These are phyloP conservation scores for Leptopilina syphax DNA, from an alignment of 2,888 invertebrate species.

Conservation along the genomic window DNA sequence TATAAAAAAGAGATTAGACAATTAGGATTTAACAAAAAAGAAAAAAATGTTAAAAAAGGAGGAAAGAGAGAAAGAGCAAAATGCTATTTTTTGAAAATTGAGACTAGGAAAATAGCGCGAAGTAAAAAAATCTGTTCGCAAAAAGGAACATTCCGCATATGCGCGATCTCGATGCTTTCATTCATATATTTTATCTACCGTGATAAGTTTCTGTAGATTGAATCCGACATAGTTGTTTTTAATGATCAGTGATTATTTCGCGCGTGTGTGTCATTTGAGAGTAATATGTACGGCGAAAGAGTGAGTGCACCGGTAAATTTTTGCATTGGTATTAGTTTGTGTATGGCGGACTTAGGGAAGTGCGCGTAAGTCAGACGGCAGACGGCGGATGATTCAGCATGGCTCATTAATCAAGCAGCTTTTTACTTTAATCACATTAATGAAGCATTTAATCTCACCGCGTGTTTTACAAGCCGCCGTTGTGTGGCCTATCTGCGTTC, in stretches of 20 bases:
- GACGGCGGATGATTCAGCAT: constrained; percentile 71
- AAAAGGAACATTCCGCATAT: no score
- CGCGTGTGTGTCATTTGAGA: constrained; percentile 44
- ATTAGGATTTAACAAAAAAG: no score
- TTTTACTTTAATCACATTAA: constrained; percentile 77
- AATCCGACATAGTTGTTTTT: constrained; percentile 21
- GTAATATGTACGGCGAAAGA: constrained; percentile 45
- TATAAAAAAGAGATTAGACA: no score
- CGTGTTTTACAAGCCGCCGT: constrained; percentile 76
- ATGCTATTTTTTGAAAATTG: no score
- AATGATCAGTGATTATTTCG: constrained; percentile 30
- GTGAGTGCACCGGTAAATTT: constrained; percentile 50
- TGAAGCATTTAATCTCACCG: constrained; percentile 77
- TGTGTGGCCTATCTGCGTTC: constrained; percentile 73
- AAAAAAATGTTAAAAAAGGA: no score
- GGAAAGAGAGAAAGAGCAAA: no score
- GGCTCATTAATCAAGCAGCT: constrained; percentile 75
- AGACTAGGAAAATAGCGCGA: no score
- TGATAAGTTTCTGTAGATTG: constrained; percentile 19
- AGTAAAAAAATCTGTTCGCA: no score
- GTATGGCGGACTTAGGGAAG: constrained; percentile 45
- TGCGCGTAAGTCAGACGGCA: constrained; percentile 58
- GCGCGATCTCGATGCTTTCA: background rate
- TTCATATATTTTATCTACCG: constrained; percentile 1
- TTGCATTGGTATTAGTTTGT: constrained; percentile 46